These are phyloP conservation scores for Heliconius hermathena DNA, from an alignment of 1,140 invertebrate species.

Conservation along the genomic window DNA sequence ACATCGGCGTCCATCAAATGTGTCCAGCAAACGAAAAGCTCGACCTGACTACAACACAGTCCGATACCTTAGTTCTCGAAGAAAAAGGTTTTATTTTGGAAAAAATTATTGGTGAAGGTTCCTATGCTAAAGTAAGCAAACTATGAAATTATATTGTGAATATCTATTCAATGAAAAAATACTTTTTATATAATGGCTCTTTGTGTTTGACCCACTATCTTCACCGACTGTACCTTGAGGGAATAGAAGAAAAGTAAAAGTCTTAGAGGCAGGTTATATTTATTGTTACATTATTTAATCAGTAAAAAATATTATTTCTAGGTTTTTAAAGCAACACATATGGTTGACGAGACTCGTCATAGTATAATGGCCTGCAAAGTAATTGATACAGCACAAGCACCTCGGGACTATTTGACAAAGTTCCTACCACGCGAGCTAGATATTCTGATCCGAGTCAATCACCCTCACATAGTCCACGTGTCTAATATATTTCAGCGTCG, in stretches of 20 bases:
- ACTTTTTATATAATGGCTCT: no score
- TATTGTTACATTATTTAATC: neutral
- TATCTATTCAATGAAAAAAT: neutral
- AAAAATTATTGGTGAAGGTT: slow-evolving; percentile 71
- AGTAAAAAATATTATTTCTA: slow-evolving; percentile 47
- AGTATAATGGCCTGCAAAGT: slow-evolving; percentile 86
- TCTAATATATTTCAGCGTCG: slow-evolving; percentile 86
- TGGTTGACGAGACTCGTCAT: slow-evolving; percentile 70
- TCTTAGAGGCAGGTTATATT: neutral
- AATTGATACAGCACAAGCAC: slow-evolving; percentile 86
- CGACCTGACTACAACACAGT: slow-evolving; percentile 63
- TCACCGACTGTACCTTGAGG: neutral
- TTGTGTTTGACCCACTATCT: no score
- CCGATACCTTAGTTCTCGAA: slow-evolving; percentile 63
- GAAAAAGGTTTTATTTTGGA: slow-evolving; percentile 72
- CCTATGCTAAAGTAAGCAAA: slow-evolving; percentile 70
- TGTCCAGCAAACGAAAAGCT: slow-evolving; percentile 59
- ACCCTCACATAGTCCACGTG: slow-evolving; percentile 87
- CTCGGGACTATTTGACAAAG: slow-evolving; percentile 87
- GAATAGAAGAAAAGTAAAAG: neutral
- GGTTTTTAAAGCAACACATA: slow-evolving; percentile 84
- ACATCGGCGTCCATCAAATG: slow-evolving; percentile 49
- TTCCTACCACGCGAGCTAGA: slow-evolving; percentile 89
- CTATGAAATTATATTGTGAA: neutral
- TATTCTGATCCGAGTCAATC: slow-evolving; percentile 86